phyloP scores from a whole-genome alignment of 2,888 invertebrate genomes.

The Lepeophtheirus nordmannii region DNA sequence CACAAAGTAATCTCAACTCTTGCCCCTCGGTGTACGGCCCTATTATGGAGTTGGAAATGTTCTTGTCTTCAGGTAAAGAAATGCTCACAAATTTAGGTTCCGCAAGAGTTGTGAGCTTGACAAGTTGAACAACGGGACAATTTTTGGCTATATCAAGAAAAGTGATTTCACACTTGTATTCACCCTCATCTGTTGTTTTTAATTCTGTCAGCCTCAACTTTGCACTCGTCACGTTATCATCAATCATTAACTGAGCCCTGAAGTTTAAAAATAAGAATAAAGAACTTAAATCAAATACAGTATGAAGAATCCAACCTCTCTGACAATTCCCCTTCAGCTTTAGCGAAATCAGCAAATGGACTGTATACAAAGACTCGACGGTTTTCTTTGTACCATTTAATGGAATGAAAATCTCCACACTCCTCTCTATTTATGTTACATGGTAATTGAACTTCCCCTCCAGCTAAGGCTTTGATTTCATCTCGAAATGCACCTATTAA shows the following conservation, averaged over 20 bases:
- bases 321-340: slow-evolving; percentile 53
- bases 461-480: slow-evolving; percentile 38
- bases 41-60: slow-evolving; percentile 36
- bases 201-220: slow-evolving; percentile 51
- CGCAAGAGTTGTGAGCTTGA: slow-evolving; percentile 53
- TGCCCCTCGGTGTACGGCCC: slow-evolving; percentile 56
- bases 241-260: slow-evolving; percentile 55
- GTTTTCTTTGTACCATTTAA: slow-evolving; percentile 64
- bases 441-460: slow-evolving; percentile 49
- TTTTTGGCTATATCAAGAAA: slow-evolving; percentile 60
- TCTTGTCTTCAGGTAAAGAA: slow-evolving; percentile 7
- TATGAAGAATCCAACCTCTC: slow-evolving; percentile 44
- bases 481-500: slow-evolving; percentile 15
- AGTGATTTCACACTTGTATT: slow-evolving; percentile 53
- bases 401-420: slow-evolving; percentile 62
- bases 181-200: slow-evolving; percentile 55
- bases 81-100: slow-evolving; percentile 24
- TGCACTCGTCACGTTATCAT: slow-evolving; percentile 47
- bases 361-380: slow-evolving; percentile 59
- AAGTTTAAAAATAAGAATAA: slow-evolving; percentile 25
- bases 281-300: background rate
- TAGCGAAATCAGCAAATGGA: slow-evolving; percentile 47
- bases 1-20: slow-evolving; percentile 51
- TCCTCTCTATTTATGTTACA: slow-evolving; percentile 51
- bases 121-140: slow-evolving; percentile 63